phyloP scores from a whole-genome alignment of 2,113 vertebrate species.

The Puntigrus tetrazona region DNA sequence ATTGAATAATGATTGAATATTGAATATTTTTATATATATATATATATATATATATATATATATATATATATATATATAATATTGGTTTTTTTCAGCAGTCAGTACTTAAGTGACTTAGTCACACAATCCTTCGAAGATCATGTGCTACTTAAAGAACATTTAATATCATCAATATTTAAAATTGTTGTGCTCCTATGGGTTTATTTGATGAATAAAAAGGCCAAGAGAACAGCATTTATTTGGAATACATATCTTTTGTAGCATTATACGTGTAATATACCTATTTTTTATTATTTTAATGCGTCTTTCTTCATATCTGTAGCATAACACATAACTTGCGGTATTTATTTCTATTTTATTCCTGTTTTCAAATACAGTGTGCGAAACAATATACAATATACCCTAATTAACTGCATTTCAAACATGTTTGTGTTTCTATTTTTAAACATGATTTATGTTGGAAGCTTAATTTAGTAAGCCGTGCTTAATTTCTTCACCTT shows the following conservation, averaged over 20 bases:
- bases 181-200: neutral
- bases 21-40: too few relatives aligned
- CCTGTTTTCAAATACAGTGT: neutral
- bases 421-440: neutral
- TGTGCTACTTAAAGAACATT: neutral
- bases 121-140: neutral
- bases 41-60: too few relatives aligned
- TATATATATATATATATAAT: too few relatives aligned
- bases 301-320: neutral
- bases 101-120: neutral
- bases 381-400: neutral
- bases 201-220: neutral
- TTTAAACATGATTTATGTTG: neutral
- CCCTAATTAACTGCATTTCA: neutral
- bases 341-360: neutral
- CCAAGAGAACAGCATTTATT: neutral
- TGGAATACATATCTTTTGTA: neutral
- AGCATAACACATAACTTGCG: neutral
- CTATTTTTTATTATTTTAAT: neutral
- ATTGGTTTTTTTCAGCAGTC: neutral
- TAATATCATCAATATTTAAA: neutral
- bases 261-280: neutral
- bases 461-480: neutral
- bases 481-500: neutral
- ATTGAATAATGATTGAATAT: too few relatives aligned